A percentile compares a stretch with the other conserved stretches of the same genome.
phyloP scores from a whole-genome alignment of 2,113 vertebrate species.

The Protomyctophum bolini region DNA sequence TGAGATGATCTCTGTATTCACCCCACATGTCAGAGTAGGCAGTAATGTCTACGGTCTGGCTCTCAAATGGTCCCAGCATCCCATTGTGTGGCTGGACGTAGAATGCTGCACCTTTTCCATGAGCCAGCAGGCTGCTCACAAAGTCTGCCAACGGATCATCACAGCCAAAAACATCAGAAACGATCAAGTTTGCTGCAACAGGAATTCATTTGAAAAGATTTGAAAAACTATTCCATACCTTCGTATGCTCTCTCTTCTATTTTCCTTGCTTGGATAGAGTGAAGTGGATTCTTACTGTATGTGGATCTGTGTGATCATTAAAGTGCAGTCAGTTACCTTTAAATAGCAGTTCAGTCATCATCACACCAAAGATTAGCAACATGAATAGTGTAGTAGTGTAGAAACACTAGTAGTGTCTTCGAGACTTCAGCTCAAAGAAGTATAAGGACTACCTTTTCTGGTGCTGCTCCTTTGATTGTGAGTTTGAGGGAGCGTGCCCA shows the following conservation, averaged over 20 bases:
- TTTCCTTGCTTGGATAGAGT: slow-evolving; percentile 67
- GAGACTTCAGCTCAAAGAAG: no score
- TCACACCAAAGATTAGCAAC: no score
- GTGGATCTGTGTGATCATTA: slow-evolving; percentile 36
- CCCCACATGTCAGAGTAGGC: slow-evolving; percentile 95
- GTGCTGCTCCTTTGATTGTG: slow-evolving; percentile 22
- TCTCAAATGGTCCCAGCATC: slow-evolving; percentile 81
- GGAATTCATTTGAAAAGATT: background rate
- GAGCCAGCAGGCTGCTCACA: slow-evolving; percentile 78
- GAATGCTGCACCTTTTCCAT: slow-evolving; percentile 88
- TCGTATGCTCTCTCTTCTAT: slow-evolving; percentile 68
- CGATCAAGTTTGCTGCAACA: background rate
- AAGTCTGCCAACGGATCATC: slow-evolving; percentile 75
- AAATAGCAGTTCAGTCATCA: no score
- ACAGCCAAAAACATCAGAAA: slow-evolving; percentile 9
- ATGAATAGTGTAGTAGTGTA: no score
- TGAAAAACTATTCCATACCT: slow-evolving; percentile 69
- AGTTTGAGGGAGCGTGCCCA: slow-evolving; percentile 31
- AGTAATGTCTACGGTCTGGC: slow-evolving; percentile 81
- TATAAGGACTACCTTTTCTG: slow-evolving; percentile 52
- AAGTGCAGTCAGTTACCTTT: slow-evolving; percentile 9
- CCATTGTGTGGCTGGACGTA: slow-evolving; percentile 75
- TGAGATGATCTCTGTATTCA: slow-evolving; percentile 86
- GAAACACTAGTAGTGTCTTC: no score
- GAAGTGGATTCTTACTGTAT: slow-evolving; percentile 68